Evolutionary conservation across 1,140 invertebrate species (phyloP).

Genomic region (Pseudobourletiella spinata): DNA sequence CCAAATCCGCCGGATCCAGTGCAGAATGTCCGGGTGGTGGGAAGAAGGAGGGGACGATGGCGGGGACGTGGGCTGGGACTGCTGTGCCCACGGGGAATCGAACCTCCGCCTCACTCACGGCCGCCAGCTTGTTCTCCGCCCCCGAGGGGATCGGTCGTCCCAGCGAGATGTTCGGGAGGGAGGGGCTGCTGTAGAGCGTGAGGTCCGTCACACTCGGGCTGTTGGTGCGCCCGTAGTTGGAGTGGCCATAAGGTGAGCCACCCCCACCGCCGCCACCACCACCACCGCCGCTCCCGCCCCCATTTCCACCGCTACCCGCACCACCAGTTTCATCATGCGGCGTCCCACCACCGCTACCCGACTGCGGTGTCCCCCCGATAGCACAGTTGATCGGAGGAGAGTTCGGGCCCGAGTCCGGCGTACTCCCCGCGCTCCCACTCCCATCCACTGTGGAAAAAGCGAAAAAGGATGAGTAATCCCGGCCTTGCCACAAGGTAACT

Average conservation of each 20-base stretch:
- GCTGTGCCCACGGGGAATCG: slow-evolving; percentile 52
- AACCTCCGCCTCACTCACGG: slow-evolving; percentile 68
- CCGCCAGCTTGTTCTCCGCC: slow-evolving; percentile 45
- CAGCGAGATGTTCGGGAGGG: slow-evolving; percentile 90
- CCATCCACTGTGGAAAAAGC: slow-evolving; percentile 44
- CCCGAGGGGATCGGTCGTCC: slow-evolving; percentile 57
- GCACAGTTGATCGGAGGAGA: slow-evolving; percentile 59
- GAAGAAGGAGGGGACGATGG: slow-evolving; percentile 61
- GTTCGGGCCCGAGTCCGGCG: slow-evolving; percentile 63
- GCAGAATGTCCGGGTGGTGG: slow-evolving; percentile 55
- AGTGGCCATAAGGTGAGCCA: slow-evolving; percentile 46
- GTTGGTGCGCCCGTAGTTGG: slow-evolving; percentile 31
- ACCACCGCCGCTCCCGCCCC: slow-evolving; percentile 12
- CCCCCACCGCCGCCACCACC: slow-evolving; percentile 43
- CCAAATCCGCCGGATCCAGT: slow-evolving; percentile 26
- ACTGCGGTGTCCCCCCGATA: slow-evolving; percentile 46
- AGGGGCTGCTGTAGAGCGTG: slow-evolving; percentile 82
- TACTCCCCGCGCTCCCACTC: slow-evolving; percentile 55
- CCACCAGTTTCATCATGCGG: slow-evolving; percentile 19
- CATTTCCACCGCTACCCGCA: slow-evolving; percentile 44
- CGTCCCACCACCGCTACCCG: slow-evolving; percentile 43
- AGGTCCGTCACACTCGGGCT: slow-evolving; percentile 52
- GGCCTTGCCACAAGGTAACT: background rate
- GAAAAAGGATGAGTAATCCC: too few relatives aligned
- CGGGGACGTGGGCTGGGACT: slow-evolving; percentile 56